Evolutionary conservation across 2,797 vertebrate species (phyloP).

Genomic region (Dromococcyx pavoninus): DNA sequence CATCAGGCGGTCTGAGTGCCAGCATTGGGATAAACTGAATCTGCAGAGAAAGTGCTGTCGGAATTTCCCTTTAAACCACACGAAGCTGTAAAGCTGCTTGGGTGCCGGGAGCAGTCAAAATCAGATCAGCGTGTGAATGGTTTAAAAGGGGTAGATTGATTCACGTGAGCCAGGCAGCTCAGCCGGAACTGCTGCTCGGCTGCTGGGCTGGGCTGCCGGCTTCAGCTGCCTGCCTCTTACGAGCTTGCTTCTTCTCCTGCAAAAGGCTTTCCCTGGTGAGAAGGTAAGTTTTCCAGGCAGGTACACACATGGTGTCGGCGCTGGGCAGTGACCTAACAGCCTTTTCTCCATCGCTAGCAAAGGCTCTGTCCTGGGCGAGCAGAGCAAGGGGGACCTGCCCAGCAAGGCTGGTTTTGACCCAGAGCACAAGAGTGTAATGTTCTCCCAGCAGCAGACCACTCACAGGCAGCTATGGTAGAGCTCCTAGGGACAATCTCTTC

Average conservation of each 20-base stretch:
- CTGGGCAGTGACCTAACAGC: background rate
- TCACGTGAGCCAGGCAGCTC: background rate
- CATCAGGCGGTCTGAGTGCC: slow-evolving; percentile 43
- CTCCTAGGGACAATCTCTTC: background rate
- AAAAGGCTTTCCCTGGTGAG: background rate
- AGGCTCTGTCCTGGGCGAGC: background rate
- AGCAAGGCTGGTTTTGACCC: background rate
- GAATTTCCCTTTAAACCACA: slow-evolving; percentile 32
- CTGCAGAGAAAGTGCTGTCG: background rate
- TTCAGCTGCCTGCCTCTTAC: background rate
- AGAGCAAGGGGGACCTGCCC: background rate
- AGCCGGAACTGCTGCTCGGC: background rate
- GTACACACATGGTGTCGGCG: rapidly evolving
- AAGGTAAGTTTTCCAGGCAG: background rate
- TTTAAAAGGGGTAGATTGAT: slow-evolving; percentile 30
- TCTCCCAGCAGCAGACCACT: rapidly evolving
- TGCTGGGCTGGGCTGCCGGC: background rate
- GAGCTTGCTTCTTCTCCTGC: background rate
- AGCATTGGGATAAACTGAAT: background rate
- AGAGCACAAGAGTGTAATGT: rapidly evolving
- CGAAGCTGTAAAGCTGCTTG: background rate
- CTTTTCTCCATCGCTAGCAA: background rate
- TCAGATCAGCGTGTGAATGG: background rate
- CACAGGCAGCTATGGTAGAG: background rate
- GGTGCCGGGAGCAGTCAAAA: background rate